Conservation (phyloP, 2,888 invertebrate species). For the Drosophila subquinaria region DNA sequence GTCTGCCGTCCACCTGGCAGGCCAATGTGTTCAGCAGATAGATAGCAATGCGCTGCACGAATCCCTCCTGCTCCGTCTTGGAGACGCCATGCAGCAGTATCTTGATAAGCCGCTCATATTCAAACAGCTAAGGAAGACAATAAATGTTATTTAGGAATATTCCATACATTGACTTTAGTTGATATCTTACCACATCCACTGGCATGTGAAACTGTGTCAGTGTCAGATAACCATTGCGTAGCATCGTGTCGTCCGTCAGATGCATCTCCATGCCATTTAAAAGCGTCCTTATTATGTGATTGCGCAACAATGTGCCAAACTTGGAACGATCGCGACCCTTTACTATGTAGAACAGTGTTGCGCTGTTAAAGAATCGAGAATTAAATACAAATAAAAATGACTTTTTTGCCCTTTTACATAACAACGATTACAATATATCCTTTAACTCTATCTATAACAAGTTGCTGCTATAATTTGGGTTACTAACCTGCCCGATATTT, state of each 20-base stretch:
- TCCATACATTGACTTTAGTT: too few relatives aligned
- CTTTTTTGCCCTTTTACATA: too few relatives aligned
- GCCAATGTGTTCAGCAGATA: constrained; percentile 97
- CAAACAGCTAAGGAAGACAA: constrained; percentile 89
- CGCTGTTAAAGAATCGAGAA: constrained; percentile 87
- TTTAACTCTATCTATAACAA: not conserved
- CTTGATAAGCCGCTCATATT: constrained; percentile 94
- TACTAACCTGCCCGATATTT: constrained; percentile 94
- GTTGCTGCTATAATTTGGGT: not conserved
- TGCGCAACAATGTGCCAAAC: constrained; percentile 91
- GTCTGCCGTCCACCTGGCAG: constrained; percentile 97
- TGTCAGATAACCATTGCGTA: constrained; percentile 97
- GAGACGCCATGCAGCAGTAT: constrained; percentile 93
- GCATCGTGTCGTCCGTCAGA: constrained; percentile 95
- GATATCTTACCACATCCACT: constrained; percentile 92
- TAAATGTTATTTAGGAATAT: not conserved
- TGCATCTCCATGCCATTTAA: constrained; percentile 96
- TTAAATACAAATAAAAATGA: too few relatives aligned
- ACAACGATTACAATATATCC: too few relatives aligned
- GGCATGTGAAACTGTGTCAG: constrained; percentile 98
- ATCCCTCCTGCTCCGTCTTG: constrained; percentile 93
- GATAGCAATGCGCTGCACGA: constrained; percentile 97
- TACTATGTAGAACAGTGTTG: constrained; percentile 97
- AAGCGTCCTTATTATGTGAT: constrained; percentile 92
- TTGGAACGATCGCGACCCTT: constrained; percentile 93